Conservation (phyloP, 1,140 invertebrate species). For the Micrasema minimum region DNA sequence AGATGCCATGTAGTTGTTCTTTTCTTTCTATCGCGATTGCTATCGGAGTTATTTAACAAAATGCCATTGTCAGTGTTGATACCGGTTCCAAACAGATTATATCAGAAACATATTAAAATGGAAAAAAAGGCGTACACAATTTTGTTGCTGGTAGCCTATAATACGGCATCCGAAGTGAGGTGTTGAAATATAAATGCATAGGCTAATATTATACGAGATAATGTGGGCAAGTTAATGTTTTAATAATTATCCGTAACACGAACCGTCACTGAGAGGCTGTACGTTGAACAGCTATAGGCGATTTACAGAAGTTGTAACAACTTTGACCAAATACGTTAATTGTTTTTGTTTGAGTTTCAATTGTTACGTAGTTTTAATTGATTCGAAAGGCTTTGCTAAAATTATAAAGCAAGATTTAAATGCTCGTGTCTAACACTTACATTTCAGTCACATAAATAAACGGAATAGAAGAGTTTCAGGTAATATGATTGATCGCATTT, state of each 20-base stretch:
- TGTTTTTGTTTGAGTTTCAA: conserved; percentile 1
- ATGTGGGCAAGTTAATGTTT: conserved; percentile 11
- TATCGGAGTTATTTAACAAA: no score
- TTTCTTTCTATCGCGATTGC: no score
- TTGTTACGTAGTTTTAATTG: not conserved
- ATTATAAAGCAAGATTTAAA: not conserved
- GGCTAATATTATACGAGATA: no score
- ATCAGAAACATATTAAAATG: no score
- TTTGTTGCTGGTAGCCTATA: not conserved
- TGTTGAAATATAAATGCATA: conserved; percentile 21
- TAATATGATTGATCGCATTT: no score
- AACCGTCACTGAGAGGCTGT: not conserved
- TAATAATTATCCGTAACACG: conserved; percentile 16
- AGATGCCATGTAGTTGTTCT: no score
- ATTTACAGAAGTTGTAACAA: conserved; percentile 9
- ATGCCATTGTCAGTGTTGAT: no score
- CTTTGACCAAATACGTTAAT: conserved; percentile 24
- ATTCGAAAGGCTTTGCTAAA: not conserved
- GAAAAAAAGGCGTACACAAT: no score
- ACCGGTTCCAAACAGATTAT: no score
- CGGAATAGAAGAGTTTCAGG: no score
- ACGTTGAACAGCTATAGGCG: not conserved
- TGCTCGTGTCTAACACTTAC: no score
- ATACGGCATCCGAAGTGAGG: not conserved
- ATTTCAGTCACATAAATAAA: not conserved